Evolutionary conservation across 2,113 vertebrate species (phyloP), one percentile per base, ranked within the genome.

Genomic region (Calonectris borealis): DNA sequence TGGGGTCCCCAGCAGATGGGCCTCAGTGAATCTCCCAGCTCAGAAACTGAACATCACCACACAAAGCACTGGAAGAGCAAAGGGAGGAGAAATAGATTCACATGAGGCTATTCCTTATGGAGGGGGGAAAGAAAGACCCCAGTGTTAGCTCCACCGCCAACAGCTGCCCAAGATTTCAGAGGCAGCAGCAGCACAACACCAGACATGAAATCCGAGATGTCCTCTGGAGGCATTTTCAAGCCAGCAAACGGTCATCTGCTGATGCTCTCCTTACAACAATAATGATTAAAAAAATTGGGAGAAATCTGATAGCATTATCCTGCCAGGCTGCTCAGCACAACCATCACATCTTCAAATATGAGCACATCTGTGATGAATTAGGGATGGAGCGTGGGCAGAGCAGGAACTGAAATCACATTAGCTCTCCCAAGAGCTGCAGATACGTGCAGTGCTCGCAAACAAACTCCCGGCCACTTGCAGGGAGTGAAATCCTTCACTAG

Each of bases 371-470:
- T 5, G 70, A 38, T 68, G 86, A 83, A 48, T 55, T 16, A 78
- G 69, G 84, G n/a, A 51, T 22, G 81, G 38, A 91, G 72, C 86
- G 61, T 3, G 21, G 76, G 68, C 94, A 81, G 76, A 32, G 69
- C 69, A 85, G 78, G 38, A 57, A 3, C 81, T 64, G 80, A 42
- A 93, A 81, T 51, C 21, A 1, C 72, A 90, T 96, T 64, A 82
- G 40, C 61, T 71, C 61, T 90, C 81, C 83, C 68, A 18, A 38
- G 80, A 92, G 89, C 83, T 95, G 88, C 86, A 66, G 55, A 55
- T 16, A 58, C 25, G 40, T 3, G 13, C 76, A 34, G 40, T 8
- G 75, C 79, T 83, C 21, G 4, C 58, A 76, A 18, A 44, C 29
- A 13, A n/a, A 19, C 19, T 20, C 69, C 65, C 1, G 1, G 36